Evolutionary conservation across 2,797 vertebrate species (phyloP), one percentile per base, ranked within the genome.

Genomic region (Crocodylus rhombifer): DNA sequence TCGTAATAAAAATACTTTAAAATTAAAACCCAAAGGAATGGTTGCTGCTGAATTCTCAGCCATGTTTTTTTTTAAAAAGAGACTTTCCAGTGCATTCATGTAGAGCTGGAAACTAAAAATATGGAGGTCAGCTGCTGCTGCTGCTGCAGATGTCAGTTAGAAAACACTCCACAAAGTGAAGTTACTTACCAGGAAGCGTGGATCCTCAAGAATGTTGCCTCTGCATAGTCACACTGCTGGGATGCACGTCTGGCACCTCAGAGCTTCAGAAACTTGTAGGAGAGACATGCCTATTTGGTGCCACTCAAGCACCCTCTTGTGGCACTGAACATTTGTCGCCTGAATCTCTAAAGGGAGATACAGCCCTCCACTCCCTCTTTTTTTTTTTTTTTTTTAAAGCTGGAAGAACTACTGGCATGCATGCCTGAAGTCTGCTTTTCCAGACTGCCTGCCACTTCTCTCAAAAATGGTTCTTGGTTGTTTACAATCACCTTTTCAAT

Each of bases 281-380:
- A 42, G 63, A 91, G 82, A 8, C 79, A 64, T 5, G 91, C 81
- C 78, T 5, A 65, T 26, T 3, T 75, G 82, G 85, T 83, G 94
- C 90, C 93, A 79, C 81, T 83, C 56, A 96, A 95, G 94, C 96
- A 92, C 93, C 97, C 94, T 96, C 94, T 95, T 63, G 89, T 91
- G 92, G 93, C 94, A 95, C 94, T 5, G 18, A 82, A 7, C 55
- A 57, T 55, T 78, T 67, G 56, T 14, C 61, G 91, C 95, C 88
- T 23, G 18, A 5, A 36, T 93, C 92, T 15, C 25, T 3, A 77
- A 82, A 58, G 65, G 87, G 90, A 85, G 76, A 14, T 36, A 88
- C 8, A 3, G 14, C 69, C 71, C 5, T 73, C 9, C 65, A 93
- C 60, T 0, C 4, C 87, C 80, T 76, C 61, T 2, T 14, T 84